Evolutionary conservation across 2,797 vertebrate genomes (phyloP).

Genomic region (Liparis tanakae): DNA sequence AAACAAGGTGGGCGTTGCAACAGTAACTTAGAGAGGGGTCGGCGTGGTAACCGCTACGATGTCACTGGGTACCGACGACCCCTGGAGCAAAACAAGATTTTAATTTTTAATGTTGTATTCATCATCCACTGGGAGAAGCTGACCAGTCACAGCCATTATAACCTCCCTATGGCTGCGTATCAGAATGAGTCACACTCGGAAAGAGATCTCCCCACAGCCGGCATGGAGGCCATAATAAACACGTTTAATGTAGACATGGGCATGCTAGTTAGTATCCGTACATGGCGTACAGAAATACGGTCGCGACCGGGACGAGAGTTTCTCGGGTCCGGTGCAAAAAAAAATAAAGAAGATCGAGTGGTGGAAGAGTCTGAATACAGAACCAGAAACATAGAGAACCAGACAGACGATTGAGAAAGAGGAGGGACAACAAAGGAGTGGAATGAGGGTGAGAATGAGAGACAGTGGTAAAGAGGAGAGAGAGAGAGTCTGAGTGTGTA

Average conservation of each 20-base stretch:
- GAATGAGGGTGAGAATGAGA: conserved; percentile 50
- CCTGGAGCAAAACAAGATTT: neutral
- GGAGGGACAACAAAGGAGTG: conserved; percentile 53
- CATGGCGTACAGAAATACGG: neutral
- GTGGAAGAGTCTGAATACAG: conserved; percentile 21
- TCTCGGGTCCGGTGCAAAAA: conserved; percentile 23
- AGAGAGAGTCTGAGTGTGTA: conserved; percentile 72
- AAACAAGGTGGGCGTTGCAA: neutral
- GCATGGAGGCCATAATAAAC: neutral
- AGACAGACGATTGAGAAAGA: conserved; percentile 67
- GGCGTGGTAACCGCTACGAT: neutral
- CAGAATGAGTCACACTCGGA: neutral
- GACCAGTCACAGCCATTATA: neutral
- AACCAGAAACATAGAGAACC: conserved; percentile 41
- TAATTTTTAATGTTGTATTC: neutral
- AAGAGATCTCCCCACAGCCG: conserved; percentile 7
- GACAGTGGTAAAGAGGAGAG: conserved; percentile 59
- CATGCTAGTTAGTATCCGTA: neutral
- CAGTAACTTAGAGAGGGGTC: neutral
- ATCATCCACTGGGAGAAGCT: neutral
- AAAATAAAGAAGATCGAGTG: conserved; percentile 7
- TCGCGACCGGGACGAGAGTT: neutral
- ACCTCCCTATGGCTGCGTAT: neutral
- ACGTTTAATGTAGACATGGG: neutral
- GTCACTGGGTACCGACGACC: neutral